Evolutionary conservation across 2,797 vertebrate genomes (phyloP).

Genomic region (Danio tinwini): DNA sequence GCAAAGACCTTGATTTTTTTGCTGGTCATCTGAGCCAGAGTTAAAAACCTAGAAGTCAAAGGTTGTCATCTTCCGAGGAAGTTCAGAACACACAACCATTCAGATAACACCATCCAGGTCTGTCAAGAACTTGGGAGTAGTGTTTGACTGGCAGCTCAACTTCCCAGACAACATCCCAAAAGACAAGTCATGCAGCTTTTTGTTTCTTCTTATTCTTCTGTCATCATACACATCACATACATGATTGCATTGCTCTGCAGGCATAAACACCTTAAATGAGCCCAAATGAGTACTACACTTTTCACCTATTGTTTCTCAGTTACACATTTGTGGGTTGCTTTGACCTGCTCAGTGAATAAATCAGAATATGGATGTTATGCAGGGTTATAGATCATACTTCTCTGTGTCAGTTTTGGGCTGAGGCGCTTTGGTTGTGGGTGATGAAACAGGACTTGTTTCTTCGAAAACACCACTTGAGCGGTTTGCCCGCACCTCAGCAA

Average conservation of each 20-base stretch:
- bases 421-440: conserved; percentile 52
- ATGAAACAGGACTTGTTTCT: conserved; percentile 65
- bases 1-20: background rate
- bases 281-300: background rate
- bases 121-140: background rate
- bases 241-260: background rate
- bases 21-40: background rate
- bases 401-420: conserved; percentile 57
- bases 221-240: background rate
- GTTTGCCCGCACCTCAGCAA: conserved; percentile 74
- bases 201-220: too few relatives aligned
- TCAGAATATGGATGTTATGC: too few relatives aligned
- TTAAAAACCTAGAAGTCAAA: background rate
- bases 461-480: conserved; percentile 62
- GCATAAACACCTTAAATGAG: background rate
- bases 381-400: conserved; percentile 64
- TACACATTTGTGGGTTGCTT: background rate
- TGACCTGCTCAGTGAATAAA: background rate
- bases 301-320: background rate
- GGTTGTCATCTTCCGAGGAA: background rate
- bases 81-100: background rate
- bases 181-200: background rate
- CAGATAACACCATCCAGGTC: background rate
- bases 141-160: background rate
- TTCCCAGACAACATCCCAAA: background rate